Evolutionary conservation across 2,113 vertebrate species (phyloP), one percentile per base, ranked within the genome.

Genomic region (Atractosteus spatula): DNA sequence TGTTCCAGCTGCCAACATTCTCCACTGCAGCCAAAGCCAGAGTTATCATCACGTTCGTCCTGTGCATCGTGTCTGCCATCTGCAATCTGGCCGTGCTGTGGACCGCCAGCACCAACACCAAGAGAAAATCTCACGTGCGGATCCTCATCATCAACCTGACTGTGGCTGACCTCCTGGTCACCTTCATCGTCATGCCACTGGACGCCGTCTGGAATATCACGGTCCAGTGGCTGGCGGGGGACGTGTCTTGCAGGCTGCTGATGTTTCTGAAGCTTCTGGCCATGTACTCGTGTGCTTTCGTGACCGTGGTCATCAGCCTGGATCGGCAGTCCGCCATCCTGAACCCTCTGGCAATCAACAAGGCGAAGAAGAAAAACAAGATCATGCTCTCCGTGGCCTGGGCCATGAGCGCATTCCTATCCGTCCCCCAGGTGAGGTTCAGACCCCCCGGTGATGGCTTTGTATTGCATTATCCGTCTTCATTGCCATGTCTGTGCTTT

Each of bases 251-350:
- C 79, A 84, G 93, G 62, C 75, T 94, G 51, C 87, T 95, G 41
- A 95, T 96, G 95, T 96, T 93, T 82, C 78, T 96, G 42, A 94
- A 93, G 43, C 91, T 96, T 41, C 84, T 93, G 81, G 92, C 95
- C 11, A 96, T 95, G 94, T 94, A 95, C 13, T 93, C 94, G 6
- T 91, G 93, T 0, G 93, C 94, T 1, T 95, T 95, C 1, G 84
- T 95, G 57, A 95, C 94, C 0, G 92, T 95, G 10, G 90, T 94
- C 75, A 94, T 96, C 75, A 95, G 94, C 77, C 74, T 96, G 83
- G 95, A 95, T 74, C 84, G 94, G 0, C 93, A 95, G 73, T 92
- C 91, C 0, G 94, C 94, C 77, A 93, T 95, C 75, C 86, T 95
- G 74, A 93, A 79, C 75, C 95, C 95, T 0, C 86, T 95, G 84